Percentiles rank a stretch among this genome's conserved stretches.
These are phyloP conservation scores for Pogonognathellus flavescens DNA, from an alignment of 1,140 invertebrate species.

Conservation along the genomic window DNA sequence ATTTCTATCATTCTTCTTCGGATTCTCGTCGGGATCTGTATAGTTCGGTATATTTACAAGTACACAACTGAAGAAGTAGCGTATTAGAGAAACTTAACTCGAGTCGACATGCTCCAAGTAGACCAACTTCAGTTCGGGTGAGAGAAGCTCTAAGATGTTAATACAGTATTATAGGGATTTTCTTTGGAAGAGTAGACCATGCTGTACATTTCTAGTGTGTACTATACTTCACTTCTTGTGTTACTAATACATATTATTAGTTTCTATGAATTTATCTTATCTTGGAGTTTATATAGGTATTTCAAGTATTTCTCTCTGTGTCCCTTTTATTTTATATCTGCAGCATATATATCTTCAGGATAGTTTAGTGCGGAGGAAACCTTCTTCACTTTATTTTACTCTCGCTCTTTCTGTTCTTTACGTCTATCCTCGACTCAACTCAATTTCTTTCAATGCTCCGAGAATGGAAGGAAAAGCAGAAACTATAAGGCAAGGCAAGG, in stretches of 20 bases:
- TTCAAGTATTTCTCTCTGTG: background rate
- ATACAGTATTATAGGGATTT: no score
- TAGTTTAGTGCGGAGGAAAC: background rate
- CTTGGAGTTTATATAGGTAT: background rate
- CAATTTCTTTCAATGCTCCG: slow-evolving; percentile 38
- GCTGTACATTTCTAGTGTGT: no score
- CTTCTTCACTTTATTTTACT: slow-evolving; percentile 7
- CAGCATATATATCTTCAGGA: background rate
- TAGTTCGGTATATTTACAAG: background rate
- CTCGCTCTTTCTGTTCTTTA: background rate
- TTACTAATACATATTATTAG: no score
- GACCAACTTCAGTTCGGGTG: background rate
- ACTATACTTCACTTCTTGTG: no score
- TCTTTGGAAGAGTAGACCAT: no score
- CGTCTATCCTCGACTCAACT: slow-evolving; percentile 11
- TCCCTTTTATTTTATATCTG: background rate
- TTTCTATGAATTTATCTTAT: no score
- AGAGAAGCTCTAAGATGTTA: no score
- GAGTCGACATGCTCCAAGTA: background rate
- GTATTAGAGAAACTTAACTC: slow-evolving; percentile 4
- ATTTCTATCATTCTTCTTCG: no score
- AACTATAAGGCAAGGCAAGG: background rate
- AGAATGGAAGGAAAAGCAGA: background rate
- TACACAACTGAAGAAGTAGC: no score
- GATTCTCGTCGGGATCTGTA: no score